A percentile compares a stretch with the other conserved stretches of the same genome.
These are phyloP conservation scores for Adelognathus sp. DNA, from an alignment of 2,888 invertebrate species.

Conservation along the genomic window DNA sequence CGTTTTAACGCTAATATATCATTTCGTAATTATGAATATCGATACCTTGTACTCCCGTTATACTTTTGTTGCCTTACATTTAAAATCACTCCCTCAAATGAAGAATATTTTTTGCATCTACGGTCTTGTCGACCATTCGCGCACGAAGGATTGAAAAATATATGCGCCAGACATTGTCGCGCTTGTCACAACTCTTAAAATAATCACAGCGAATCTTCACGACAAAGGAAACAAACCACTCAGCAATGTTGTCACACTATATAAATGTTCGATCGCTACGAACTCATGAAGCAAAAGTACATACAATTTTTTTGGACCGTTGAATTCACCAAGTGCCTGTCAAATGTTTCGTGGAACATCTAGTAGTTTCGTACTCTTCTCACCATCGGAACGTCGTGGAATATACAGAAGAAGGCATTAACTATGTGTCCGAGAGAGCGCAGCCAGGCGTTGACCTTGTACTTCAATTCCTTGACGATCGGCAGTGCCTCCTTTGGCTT, in stretches of 20 bases:
- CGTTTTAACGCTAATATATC: neutral
- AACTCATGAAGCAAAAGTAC: neutral
- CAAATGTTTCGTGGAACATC: neutral
- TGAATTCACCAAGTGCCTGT: neutral
- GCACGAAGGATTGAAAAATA: slow-evolving; percentile 18
- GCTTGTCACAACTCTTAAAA: slow-evolving; percentile 11
- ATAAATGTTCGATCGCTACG: neutral
- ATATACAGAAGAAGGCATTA: slow-evolving; percentile 83
- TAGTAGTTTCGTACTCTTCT: slow-evolving; percentile 75
- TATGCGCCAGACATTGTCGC: neutral
- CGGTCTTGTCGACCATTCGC: neutral
- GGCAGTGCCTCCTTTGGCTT: slow-evolving; percentile 77
- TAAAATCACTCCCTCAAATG: neutral
- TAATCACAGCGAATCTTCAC: slow-evolving; percentile 33
- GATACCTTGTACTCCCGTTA: slow-evolving; percentile 41
- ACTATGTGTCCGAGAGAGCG: slow-evolving; percentile 82
- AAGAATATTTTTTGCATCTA: slow-evolving; percentile 2
- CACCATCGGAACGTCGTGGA: slow-evolving; percentile 84
- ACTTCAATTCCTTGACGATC: slow-evolving; percentile 81
- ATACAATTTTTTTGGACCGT: neutral
- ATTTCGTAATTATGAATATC: neutral
- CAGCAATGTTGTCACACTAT: too few species aligned
- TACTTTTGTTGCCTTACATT: slow-evolving; percentile 25
- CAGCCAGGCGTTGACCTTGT: slow-evolving; percentile 81
- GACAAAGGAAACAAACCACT: neutral